These are phyloP conservation scores for Dryoscopus gambensis DNA, from an alignment of 2,113 vertebrate genomes.

Conservation along the genomic window DNA sequence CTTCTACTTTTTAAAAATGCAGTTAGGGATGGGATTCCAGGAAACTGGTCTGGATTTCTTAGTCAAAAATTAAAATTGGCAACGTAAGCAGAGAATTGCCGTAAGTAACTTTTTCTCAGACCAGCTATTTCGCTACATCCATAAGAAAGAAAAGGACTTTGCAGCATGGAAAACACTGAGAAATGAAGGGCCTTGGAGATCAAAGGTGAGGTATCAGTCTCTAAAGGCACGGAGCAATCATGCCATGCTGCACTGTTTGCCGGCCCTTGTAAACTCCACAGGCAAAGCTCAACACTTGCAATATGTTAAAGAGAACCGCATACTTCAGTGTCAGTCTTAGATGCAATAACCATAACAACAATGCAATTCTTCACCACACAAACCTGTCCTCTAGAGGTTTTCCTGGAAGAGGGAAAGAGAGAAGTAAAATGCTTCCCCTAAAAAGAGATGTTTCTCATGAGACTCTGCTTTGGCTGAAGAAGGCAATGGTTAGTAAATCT, in stretches of 20 bases:
- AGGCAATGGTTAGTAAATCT: not conserved
- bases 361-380: not conserved
- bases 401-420: not conserved
- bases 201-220: not conserved
- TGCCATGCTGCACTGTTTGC: not conserved
- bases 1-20: not conserved
- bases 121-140: not conserved
- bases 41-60: not conserved
- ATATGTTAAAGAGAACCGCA: not conserved
- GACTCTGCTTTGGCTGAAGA: not conserved
- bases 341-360: not conserved
- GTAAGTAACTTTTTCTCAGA: not conserved
- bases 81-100: not conserved
- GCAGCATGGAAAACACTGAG: not conserved
- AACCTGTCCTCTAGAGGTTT: not conserved
- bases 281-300: not conserved
- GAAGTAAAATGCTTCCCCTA: not conserved
- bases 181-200: not conserved
- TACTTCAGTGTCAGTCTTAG: not conserved
- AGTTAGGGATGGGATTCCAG: not conserved
- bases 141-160: not conserved
- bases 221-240: not conserved
- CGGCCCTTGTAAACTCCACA: not conserved
- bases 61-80: not conserved
- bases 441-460: not conserved